Percentiles rank a stretch among this genome's conserved stretches.
These are phyloP conservation scores for Agonopterix alstromeriana DNA, from an alignment of 2,888 invertebrate genomes.

Conservation along the genomic window DNA sequence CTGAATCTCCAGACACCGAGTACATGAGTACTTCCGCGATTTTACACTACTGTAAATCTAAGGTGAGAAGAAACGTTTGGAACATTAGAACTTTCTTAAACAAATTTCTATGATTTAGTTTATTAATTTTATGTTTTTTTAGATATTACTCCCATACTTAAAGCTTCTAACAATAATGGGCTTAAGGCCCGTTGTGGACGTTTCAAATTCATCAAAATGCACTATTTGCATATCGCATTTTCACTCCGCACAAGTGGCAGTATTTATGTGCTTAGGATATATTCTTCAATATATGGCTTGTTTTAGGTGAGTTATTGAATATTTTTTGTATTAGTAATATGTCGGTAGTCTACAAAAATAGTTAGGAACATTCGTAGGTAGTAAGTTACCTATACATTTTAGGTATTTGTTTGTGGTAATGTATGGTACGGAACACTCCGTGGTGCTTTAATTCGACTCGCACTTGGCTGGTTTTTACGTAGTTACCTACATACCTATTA, in stretches of 20 bases:
- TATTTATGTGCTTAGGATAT: conserved; percentile 83
- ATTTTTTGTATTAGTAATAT: too few species aligned
- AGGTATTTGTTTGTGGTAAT: too few species aligned
- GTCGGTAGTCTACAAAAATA: too few species aligned
- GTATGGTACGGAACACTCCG: too few species aligned
- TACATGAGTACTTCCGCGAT: conserved; percentile 86
- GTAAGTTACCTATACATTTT: too few species aligned
- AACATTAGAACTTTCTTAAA: background rate
- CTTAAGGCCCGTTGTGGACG: conserved; percentile 82
- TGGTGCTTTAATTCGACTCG: too few species aligned
- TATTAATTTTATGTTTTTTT: conserved; percentile 16
- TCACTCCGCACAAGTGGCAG: conserved; percentile 81
- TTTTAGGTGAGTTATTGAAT: conserved; percentile 74
- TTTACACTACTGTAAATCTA: conserved; percentile 87
- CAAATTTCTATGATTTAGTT: too few species aligned
- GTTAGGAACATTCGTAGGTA: too few species aligned
- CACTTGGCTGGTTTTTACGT: too few species aligned
- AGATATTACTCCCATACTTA: conserved; percentile 86
- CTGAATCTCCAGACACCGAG: conserved; percentile 80
- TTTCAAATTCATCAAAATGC: conserved; percentile 76
- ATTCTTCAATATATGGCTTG: conserved; percentile 87
- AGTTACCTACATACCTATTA: too few species aligned
- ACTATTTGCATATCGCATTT: conserved; percentile 79
- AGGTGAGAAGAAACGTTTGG: conserved; percentile 50
- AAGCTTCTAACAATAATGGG: conserved; percentile 85